Base-by-base conservation (phyloP, 1,140 invertebrate species). In the Lineus longissimus region DNA sequence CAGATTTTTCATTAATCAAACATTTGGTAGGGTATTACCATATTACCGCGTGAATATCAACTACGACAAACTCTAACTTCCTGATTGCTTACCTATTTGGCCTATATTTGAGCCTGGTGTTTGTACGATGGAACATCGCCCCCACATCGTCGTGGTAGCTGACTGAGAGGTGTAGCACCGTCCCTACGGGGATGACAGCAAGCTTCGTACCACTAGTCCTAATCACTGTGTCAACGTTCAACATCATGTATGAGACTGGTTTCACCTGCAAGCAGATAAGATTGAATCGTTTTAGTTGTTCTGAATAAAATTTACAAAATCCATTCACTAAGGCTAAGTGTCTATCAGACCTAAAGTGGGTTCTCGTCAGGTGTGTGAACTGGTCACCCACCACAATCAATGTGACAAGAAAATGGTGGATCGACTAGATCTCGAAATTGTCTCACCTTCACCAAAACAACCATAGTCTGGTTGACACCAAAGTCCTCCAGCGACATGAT, bases 401-500 rank as follows among this genome's bases (percentile, higher is more conserved):
- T 19, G 47, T 4, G n/a, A 6, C 47, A 51, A 7, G 4, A 51
- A 23, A n/a, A 51, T 51, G 25, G n/a, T 9, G 47, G 25, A 51
- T 23, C n/a, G 6, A 51, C 19, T 6, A 51, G 47, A 6, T 23
- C 25, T 19, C 25, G 4, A 51, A 13, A 4, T 51, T n/a, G 4
- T 7, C 55, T 70, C 70, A 83, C 82, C 70, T 83, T 80, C 13
- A 84, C 76, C 0, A 83, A 69, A 4, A 84, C 67, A 22, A 80
- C 76, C 2, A 84, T 43, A 2, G 77, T 81, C 66, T 85, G 84
- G 43, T 84, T 85, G 17, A 86, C 71, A 23, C 85, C 86, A 76
- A 86, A 86, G 31, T 85, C 82, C 69, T 88, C 87, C 1, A 79
- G 70, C 47, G 85, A 83, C 19, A 83, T 86, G 25, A 89, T 77